These are phyloP conservation scores for Prosapia bicincta DNA, from an alignment of 2,888 invertebrate species.

Conservation along the genomic window DNA sequence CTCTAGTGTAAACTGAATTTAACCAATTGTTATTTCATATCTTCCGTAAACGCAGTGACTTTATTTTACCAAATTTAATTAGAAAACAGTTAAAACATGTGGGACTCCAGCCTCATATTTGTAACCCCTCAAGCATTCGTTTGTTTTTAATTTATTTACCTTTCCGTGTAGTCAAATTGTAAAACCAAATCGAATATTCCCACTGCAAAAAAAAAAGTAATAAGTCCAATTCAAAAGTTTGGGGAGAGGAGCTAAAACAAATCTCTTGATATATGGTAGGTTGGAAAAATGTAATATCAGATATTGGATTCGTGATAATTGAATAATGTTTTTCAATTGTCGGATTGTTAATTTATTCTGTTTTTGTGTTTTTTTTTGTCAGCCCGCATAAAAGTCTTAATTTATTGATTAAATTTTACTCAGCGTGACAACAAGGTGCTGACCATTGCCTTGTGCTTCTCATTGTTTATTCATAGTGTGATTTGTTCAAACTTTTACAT, in stretches of 20 bases:
- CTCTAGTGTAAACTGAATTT: too few relatives aligned
- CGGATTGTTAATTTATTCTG: background rate
- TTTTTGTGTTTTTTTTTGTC: background rate
- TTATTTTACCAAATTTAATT: too few relatives aligned
- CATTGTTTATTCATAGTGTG: background rate
- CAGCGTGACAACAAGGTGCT: background rate
- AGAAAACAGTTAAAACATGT: too few relatives aligned
- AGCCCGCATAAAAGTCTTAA: background rate
- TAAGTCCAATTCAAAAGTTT: background rate
- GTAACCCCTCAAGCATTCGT: too few relatives aligned
- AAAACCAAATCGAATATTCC: background rate
- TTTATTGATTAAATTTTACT: background rate
- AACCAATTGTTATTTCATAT: too few relatives aligned
- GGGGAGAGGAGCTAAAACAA: background rate
- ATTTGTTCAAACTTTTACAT: too few relatives aligned
- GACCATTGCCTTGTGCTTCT: background rate
- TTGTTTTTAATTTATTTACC: background rate
- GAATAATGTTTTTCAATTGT: background rate
- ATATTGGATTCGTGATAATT: background rate
- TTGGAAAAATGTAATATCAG: background rate
- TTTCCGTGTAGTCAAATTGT: background rate
- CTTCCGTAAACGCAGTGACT: too few relatives aligned
- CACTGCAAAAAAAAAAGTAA: background rate
- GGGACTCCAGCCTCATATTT: too few relatives aligned
- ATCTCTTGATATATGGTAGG: background rate